Conservation (phyloP, 2,113 vertebrate genomes). For the Pseudorhombus dupliciocellatus region DNA sequence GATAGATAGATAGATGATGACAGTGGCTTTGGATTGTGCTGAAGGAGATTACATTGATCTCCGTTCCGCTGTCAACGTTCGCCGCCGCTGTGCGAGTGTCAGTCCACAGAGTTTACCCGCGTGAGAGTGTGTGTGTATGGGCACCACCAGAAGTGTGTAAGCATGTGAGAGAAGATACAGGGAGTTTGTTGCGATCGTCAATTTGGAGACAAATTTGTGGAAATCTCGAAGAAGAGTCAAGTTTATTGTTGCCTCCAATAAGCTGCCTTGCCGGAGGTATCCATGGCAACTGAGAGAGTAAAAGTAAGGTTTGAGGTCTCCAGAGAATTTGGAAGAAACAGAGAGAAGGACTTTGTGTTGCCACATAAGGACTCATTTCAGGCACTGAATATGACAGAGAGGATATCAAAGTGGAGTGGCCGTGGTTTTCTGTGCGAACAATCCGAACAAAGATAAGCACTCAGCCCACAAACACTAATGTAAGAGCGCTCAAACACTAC, state of each 20-base stretch:
- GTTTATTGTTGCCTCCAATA: conserved; percentile 72
- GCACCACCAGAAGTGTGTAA: conserved; percentile 4
- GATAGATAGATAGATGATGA: conserved; percentile 64
- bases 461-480: conserved; percentile 29
- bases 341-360: conserved; percentile 65
- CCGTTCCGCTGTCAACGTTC: conserved; percentile 57
- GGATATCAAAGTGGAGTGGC: conserved; percentile 52
- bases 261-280: conserved; percentile 69
- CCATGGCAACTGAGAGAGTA: conserved; percentile 80
- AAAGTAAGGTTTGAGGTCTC: conserved; percentile 75
- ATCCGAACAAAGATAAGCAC: conserved; percentile 34
- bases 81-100: conserved; percentile 9
- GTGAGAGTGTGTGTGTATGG: conserved; percentile 12
- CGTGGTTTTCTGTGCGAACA: conserved; percentile 19
- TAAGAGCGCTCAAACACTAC: conserved; percentile 28
- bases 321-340: conserved; percentile 70
- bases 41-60: conserved; percentile 70
- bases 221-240: conserved; percentile 60
- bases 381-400: conserved; percentile 56
- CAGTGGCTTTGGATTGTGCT: conserved; percentile 66
- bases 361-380: conserved; percentile 60
- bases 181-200: conserved; percentile 37
- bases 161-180: conserved; percentile 18
- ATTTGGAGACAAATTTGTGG: conserved; percentile 63
- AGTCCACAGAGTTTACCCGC: conserved; percentile 4